Conservation (phyloP, 2,797 vertebrate species). For the Sitta carolinensis region DNA sequence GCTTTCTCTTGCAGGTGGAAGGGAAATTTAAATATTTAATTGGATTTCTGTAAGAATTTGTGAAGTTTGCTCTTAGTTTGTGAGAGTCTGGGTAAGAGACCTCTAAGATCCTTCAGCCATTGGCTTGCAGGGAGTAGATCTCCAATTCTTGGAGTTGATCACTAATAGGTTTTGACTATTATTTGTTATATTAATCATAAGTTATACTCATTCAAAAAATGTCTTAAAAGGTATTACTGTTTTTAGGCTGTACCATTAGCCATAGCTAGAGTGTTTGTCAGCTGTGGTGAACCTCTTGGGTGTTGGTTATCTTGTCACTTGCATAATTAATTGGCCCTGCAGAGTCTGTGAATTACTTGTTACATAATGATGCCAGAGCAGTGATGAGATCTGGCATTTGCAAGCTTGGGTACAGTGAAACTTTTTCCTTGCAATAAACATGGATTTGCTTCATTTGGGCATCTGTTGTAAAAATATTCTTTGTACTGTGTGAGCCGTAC, state of each 20-base stretch:
- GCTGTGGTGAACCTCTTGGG: not conserved
- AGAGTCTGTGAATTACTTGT: not conserved
- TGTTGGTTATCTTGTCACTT: not conserved
- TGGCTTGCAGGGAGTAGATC: not conserved
- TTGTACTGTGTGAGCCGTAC: rapidly evolving
- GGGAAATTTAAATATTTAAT: too few species aligned
- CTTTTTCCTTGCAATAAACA: not conserved
- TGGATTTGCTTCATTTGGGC: not conserved
- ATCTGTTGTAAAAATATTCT: not conserved
- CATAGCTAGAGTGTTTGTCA: not conserved
- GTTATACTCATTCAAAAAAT: not conserved
- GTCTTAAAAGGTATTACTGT: not conserved
- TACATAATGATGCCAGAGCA: not conserved
- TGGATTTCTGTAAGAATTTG: too few species aligned
- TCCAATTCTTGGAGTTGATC: not conserved
- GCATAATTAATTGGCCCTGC: not conserved
- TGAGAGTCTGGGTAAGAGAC: not conserved
- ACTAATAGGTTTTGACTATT: not conserved
- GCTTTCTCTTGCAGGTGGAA: too few species aligned
- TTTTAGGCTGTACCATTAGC: not conserved
- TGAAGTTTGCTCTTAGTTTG: not conserved
- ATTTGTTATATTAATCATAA: not conserved
- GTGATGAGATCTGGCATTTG: not conserved
- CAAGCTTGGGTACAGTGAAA: not conserved
- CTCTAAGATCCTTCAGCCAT: not conserved